Evolutionary conservation across 2,113 vertebrate species (phyloP).

Genomic region (Pangasianodon gigas): DNA sequence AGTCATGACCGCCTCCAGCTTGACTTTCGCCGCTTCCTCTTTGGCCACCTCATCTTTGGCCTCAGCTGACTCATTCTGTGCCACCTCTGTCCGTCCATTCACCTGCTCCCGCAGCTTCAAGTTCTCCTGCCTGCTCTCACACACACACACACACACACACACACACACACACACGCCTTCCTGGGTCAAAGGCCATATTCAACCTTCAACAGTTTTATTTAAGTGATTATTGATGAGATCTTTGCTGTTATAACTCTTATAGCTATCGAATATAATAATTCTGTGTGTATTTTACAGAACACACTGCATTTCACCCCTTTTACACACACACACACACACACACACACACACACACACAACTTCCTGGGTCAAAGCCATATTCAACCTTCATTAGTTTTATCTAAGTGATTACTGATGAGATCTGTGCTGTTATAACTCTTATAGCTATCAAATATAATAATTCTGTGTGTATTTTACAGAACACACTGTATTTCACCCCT

Average conservation of each 20-base stretch:
- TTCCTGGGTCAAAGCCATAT: too few relatives aligned
- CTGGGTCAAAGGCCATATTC: too few relatives aligned
- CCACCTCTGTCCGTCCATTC: conserved; percentile 68
- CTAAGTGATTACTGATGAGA: not conserved
- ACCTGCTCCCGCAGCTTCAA: conserved; percentile 89
- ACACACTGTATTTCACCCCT: too few relatives aligned
- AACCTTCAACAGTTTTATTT: too few relatives aligned
- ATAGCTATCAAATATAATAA: not conserved
- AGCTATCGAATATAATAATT: not conserved
- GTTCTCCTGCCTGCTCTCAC: conserved; percentile 82
- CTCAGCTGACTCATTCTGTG: conserved; percentile 65
- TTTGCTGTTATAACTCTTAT: not conserved
- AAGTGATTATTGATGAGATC: not conserved
- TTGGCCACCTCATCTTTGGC: conserved; percentile 69
- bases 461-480: too few relatives aligned
- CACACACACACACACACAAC: conserved; percentile 4
- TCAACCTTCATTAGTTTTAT: too few relatives aligned
- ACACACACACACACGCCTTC: not conserved
- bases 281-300: too few relatives aligned
- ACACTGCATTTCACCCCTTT: not conserved
- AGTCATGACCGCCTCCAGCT: conserved; percentile 70
- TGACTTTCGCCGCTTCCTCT: conserved; percentile 65
- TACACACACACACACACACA: too few relatives aligned
- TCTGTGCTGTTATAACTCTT: not conserved
- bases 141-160: conserved; percentile 20